Conservation (phyloP, 2,113 vertebrate species). For the Odobenus rosmarus region DNA sequence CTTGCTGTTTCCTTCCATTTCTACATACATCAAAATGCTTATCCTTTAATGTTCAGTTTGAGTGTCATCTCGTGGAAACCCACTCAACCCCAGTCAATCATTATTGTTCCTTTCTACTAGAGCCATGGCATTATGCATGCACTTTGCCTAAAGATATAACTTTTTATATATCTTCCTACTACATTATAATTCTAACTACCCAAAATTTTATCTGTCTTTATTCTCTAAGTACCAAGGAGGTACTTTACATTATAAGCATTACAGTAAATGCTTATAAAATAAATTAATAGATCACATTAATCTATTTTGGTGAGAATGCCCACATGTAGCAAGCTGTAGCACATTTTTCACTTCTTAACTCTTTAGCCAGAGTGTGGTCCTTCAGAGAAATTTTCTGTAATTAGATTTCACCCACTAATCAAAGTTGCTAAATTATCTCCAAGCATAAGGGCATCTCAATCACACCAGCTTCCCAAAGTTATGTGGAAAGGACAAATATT, state of each 20-base stretch:
- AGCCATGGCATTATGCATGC: background rate
- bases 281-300: background rate
- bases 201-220: background rate
- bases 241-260: background rate
- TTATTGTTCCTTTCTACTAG: background rate
- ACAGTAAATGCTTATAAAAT: slow-evolving; percentile 37
- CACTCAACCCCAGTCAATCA: background rate
- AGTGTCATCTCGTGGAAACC: background rate
- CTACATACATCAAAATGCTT: slow-evolving; percentile 18
- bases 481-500: slow-evolving; percentile 15
- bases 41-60: background rate
- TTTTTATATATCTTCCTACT: background rate
- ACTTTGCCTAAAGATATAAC: background rate
- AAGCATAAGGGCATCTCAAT: slow-evolving; percentile 6
- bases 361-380: background rate
- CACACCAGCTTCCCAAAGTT: background rate
- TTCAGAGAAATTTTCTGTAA: slow-evolving; percentile 31
- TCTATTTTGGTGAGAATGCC: slow-evolving; percentile 6
- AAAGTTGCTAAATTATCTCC: background rate
- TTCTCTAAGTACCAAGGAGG: background rate
- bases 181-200: background rate
- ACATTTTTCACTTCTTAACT: background rate
- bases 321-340: background rate
- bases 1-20: background rate
- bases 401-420: background rate